Evolutionary conservation across 2,113 vertebrate genomes (phyloP).

Genomic region (Tragulus kanchil): DNA sequence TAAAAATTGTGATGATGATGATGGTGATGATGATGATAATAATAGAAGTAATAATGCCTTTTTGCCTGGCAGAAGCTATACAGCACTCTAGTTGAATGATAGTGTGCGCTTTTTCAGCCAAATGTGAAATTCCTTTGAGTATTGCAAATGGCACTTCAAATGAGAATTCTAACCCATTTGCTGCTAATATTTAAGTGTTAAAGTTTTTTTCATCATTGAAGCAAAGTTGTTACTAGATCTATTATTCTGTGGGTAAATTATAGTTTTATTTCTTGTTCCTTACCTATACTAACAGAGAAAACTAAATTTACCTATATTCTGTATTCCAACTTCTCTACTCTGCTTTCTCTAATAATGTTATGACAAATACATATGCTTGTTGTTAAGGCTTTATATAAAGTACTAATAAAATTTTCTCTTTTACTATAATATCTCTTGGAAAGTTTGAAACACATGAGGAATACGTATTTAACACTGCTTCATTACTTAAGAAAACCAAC

Average conservation of each 20-base stretch:
- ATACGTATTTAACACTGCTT: neutral
- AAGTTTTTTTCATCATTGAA: neutral
- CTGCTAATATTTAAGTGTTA: neutral
- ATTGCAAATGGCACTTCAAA: neutral
- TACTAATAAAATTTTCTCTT: neutral
- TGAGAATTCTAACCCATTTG: neutral
- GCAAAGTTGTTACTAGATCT: neutral
- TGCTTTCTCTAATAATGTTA: neutral
- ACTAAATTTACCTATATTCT: neutral
- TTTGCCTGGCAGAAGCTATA: slow-evolving; percentile 63
- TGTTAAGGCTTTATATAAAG: neutral
- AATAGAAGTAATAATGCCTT: slow-evolving; percentile 42
- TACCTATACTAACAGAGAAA: neutral
- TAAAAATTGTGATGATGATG: slow-evolving; percentile 37
- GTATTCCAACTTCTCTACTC: neutral
- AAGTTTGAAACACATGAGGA: neutral
- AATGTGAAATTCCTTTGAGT: slow-evolving; percentile 53
- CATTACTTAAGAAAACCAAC: neutral
- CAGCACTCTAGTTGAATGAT: slow-evolving; percentile 1
- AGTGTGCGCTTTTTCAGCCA: slow-evolving; percentile 56
- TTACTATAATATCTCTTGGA: neutral
- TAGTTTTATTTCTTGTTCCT: neutral
- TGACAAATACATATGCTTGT: neutral
- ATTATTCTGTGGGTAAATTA: neutral
- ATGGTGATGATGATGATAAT: slow-evolving; percentile 35